Conservation (phyloP, 1,140 invertebrate genomes). For the Tachypleus tridentatus region DNA sequence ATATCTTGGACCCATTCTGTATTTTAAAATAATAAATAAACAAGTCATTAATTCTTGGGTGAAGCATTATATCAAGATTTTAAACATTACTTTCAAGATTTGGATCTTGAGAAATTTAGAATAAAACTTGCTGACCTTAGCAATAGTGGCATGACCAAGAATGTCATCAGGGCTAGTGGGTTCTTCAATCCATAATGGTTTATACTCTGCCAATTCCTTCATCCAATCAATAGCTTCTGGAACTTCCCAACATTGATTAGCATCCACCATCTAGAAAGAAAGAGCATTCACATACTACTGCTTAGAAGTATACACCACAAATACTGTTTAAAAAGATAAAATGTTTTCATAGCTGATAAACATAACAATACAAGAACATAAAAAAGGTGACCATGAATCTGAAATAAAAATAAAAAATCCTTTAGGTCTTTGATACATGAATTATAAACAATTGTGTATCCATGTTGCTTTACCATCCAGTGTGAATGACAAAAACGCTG, state of each 20-base stretch:
- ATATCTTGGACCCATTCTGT: no score
- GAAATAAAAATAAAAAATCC: no score
- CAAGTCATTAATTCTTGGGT: neutral
- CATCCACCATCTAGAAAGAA: conserved; percentile 58
- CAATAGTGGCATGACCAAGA: conserved; percentile 63
- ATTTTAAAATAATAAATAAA: neutral
- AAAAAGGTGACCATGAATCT: no score
- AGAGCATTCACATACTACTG: neutral
- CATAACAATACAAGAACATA: no score
- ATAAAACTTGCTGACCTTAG: conserved; percentile 39
- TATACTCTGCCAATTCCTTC: conserved; percentile 55
- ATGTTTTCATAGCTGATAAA: no score
- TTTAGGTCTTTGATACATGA: no score
- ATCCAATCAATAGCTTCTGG: conserved; percentile 73
- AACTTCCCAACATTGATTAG: conserved; percentile 85
- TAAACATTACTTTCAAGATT: neutral
- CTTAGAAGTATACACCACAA: no score
- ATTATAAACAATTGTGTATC: no score
- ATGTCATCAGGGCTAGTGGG: conserved; percentile 86
- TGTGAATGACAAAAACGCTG: no score
- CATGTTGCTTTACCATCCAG: no score
- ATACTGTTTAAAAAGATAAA: no score
- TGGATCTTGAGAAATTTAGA: neutral
- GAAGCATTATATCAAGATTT: neutral
- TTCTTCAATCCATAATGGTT: conserved; percentile 81